A percentile compares a stretch with the other conserved stretches of the same genome.
These are phyloP conservation scores for Entomyzon cyanotis DNA, from an alignment of 2,113 vertebrate genomes.

Conservation along the genomic window DNA sequence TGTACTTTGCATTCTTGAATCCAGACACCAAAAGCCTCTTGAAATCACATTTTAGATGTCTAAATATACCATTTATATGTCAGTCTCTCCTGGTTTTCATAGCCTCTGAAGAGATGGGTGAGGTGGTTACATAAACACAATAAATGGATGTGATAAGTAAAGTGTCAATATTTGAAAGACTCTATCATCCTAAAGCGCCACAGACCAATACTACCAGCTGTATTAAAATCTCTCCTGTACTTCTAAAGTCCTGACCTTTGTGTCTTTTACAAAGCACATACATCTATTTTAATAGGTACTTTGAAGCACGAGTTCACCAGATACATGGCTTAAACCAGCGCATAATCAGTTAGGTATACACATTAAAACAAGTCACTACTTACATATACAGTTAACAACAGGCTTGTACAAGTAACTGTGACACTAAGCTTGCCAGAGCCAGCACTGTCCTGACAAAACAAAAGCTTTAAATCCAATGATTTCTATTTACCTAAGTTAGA, in stretches of 20 bases:
- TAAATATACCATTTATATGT: neutral
- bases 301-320: neutral
- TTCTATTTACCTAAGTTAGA: neutral
- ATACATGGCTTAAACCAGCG: neutral
- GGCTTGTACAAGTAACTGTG: neutral
- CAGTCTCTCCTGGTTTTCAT: neutral
- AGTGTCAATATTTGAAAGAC: neutral
- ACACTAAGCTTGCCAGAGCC: neutral
- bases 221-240: neutral
- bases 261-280: neutral
- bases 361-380: neutral
- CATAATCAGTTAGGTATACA: neutral
- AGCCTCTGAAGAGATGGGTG: neutral
- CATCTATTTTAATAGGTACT: neutral
- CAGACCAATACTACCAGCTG: neutral
- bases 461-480: neutral
- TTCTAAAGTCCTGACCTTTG: neutral
- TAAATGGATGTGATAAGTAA: rapidly evolving
- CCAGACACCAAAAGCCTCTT: neutral
- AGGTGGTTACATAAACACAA: neutral
- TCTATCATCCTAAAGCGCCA: neutral
- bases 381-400: neutral
- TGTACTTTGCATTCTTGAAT: neutral
- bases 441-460: neutral
- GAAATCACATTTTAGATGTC: neutral